Conservation (phyloP, 2,888 invertebrate genomes). For the Automeris io region DNA sequence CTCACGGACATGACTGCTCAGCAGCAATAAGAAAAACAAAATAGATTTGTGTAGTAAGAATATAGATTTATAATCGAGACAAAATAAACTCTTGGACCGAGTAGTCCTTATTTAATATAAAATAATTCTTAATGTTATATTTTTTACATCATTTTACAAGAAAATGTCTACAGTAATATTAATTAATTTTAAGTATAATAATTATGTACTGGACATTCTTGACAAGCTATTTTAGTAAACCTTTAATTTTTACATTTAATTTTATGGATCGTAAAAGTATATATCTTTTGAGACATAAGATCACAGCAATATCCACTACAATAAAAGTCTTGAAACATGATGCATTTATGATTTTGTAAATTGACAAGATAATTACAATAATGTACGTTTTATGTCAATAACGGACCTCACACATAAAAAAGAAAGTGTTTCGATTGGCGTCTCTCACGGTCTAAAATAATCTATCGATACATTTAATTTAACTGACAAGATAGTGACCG, state of each 20-base stretch:
- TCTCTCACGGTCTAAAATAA: conserved; percentile 72
- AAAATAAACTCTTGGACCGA: too few species aligned
- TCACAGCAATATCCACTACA: conserved; percentile 19
- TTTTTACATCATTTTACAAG: neutral
- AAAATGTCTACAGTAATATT: neutral
- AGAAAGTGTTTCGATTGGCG: conserved; percentile 59
- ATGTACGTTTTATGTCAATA: conserved; percentile 48
- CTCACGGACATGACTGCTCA: conserved; percentile 1
- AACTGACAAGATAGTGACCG: conserved; percentile 76
- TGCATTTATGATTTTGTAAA: conserved; percentile 29
- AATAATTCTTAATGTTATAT: too few species aligned
- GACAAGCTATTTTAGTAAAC: neutral
- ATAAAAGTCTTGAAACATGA: conserved; percentile 22
- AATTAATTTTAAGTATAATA: neutral
- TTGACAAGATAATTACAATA: conserved; percentile 53
- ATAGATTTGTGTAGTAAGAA: conserved; percentile 3
- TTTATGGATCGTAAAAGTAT: neutral
- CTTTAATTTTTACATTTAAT: neutral
- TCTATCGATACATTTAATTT: conserved; percentile 77
- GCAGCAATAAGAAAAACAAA: neutral
- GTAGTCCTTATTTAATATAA: too few species aligned
- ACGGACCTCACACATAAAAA: conserved; percentile 61
- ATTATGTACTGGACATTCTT: neutral
- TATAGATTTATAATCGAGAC: neutral
- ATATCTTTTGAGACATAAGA: conserved; percentile 10